phyloP scores from a whole-genome alignment of 2,888 invertebrate species.

The Amphimallon solstitiale region DNA sequence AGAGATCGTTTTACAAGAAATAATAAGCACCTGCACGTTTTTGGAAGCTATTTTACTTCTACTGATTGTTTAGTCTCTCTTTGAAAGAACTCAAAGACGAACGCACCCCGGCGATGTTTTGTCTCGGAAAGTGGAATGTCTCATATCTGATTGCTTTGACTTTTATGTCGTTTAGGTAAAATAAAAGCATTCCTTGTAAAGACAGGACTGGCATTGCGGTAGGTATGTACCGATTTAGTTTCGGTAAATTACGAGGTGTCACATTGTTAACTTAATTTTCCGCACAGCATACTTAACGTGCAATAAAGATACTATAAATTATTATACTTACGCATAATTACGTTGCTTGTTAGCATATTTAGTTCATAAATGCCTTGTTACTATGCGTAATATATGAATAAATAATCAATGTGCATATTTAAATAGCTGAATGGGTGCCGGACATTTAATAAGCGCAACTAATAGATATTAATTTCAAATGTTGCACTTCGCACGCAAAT shows the following conservation, averaged over 20 bases:
- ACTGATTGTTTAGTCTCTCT: slow-evolving; percentile 11
- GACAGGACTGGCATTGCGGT: neutral
- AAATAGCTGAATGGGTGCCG: too few relatives aligned
- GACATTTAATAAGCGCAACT: too few relatives aligned
- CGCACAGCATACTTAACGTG: too few relatives aligned
- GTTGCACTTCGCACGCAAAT: too few relatives aligned
- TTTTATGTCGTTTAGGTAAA: slow-evolving; percentile 10
- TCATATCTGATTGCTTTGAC: slow-evolving; percentile 6
- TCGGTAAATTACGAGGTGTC: neutral
- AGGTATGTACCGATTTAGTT: neutral
- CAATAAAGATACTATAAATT: neutral
- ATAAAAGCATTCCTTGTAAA: neutral
- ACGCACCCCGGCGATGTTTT: neutral
- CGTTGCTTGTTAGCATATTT: too few relatives aligned
- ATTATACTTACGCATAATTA: too few relatives aligned
- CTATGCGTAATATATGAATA: too few relatives aligned
- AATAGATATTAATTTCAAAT: too few relatives aligned
- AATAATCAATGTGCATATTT: too few relatives aligned
- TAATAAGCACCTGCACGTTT: slow-evolving; percentile 11
- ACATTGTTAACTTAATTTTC: neutral
- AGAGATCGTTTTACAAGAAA: slow-evolving; percentile 8
- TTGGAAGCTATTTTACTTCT: neutral
- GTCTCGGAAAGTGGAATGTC: neutral
- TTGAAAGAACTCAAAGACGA: neutral
- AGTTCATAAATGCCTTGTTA: too few relatives aligned